Evolutionary conservation across 2,888 invertebrate genomes (phyloP).

Genomic region (Torymus aiolomorphi): DNA sequence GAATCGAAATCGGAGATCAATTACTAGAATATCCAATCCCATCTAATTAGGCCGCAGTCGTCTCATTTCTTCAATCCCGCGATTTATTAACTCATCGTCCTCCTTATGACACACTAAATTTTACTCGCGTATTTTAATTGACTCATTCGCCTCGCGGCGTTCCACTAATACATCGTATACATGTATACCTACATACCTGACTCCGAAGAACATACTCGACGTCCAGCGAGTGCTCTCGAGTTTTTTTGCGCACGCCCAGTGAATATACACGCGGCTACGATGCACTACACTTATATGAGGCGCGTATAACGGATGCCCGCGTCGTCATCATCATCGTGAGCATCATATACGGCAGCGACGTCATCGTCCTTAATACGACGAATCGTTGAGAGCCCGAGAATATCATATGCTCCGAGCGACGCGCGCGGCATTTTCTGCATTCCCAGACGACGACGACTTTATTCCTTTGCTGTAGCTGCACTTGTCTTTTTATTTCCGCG

Average conservation of each 20-base stretch:
- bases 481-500: not conserved
- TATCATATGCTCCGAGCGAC: slow-evolving; percentile 12
- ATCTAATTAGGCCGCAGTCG: slow-evolving; percentile 8
- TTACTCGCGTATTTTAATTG: slow-evolving; percentile 24
- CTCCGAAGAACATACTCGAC: no score
- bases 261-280: slow-evolving; percentile 4
- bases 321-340: no score
- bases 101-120: slow-evolving; percentile 16
- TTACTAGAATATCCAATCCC: not conserved
- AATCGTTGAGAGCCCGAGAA: not conserved
- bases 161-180: no score
- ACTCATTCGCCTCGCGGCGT: not conserved
- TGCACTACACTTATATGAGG: not conserved
- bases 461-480: not conserved
- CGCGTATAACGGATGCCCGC: slow-evolving; percentile 1
- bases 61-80: not conserved
- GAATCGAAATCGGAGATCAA: no score
- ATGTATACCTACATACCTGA: no score
- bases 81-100: slow-evolving; percentile 19
- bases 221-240: no score
- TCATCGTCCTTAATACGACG: slow-evolving; percentile 17
- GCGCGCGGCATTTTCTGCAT: slow-evolving; percentile 66
- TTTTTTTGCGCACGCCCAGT: no score
- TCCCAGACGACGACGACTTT: slow-evolving; percentile 65
- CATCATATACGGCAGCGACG: not conserved